Conservation (phyloP, 2,888 invertebrate genomes). For the Tiliacea citrago region DNA sequence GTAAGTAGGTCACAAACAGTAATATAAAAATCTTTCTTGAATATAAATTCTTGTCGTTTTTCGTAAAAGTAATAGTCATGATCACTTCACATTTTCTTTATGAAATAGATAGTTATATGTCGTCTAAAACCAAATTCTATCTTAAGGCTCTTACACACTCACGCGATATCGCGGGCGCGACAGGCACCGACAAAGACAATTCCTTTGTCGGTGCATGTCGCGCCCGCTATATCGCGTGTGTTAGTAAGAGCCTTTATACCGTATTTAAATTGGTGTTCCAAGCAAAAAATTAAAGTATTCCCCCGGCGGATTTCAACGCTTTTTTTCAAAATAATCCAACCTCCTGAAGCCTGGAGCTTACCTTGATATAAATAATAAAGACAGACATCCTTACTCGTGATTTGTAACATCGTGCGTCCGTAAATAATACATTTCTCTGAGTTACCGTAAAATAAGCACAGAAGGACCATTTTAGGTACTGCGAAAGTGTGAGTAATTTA, state of each 20-base stretch:
- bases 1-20: no score
- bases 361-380: conserved; percentile 51
- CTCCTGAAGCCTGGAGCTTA: conserved; percentile 40
- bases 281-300: conserved; percentile 15
- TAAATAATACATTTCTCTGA: conserved; percentile 52
- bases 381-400: conserved; percentile 51
- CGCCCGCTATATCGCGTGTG: no score
- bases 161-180: no score
- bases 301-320: conserved; percentile 16
- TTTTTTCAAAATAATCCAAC: conserved; percentile 11
- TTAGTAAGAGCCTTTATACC: no score
- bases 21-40: background rate
- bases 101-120: background rate
- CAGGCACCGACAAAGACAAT: no score
- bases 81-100: background rate
- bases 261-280: conserved; percentile 4
- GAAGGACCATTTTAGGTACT: conserved; percentile 14
- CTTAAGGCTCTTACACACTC: no score
- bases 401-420: conserved; percentile 45
- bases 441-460: background rate
- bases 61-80: background rate
- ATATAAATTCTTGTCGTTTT: background rate
- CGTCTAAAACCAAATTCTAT: background rate
- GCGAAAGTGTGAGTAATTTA: no score
- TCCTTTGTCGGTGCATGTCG: no score